Evolutionary conservation across 2,113 vertebrate species (phyloP).

Genomic region (Ptilorrhoa leucosticta): DNA sequence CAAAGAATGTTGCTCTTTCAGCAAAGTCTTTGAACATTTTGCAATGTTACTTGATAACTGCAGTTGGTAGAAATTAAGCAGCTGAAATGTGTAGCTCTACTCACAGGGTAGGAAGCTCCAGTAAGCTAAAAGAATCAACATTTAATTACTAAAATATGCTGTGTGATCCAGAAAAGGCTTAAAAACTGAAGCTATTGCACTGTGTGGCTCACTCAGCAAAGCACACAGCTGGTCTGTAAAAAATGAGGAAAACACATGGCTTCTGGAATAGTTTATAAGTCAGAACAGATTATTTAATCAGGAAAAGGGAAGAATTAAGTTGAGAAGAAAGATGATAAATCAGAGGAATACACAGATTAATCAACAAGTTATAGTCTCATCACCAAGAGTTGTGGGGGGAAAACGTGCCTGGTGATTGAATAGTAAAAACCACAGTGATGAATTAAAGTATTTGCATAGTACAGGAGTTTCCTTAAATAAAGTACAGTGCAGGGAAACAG

Average conservation of each 20-base stretch:
- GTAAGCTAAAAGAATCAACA: background rate
- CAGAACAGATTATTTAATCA: slow-evolving; percentile 9
- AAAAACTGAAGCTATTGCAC: background rate
- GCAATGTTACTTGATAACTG: background rate
- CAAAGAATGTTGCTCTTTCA: slow-evolving; percentile 4
- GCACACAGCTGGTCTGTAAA: slow-evolving; percentile 1
- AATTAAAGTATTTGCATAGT: background rate
- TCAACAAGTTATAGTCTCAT: background rate
- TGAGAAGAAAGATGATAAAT: slow-evolving; percentile 13
- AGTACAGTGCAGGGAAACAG: background rate
- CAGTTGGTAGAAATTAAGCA: slow-evolving; percentile 16
- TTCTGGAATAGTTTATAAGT: slow-evolving; percentile 4
- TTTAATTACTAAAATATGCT: slow-evolving; percentile 29
- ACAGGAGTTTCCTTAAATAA: background rate
- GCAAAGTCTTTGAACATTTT: slow-evolving; percentile 1
- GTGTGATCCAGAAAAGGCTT: background rate
- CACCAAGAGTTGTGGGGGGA: background rate
- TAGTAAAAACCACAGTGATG: background rate
- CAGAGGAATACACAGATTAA: background rate
- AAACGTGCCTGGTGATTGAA: background rate
- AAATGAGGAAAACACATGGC: background rate
- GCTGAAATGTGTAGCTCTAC: background rate
- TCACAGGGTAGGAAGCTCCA: background rate
- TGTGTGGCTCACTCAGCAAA: slow-evolving; percentile 29
- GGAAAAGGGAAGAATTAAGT: background rate